Conservation (phyloP, 2,797 vertebrate species). For the Taeniopygia guttata region DNA sequence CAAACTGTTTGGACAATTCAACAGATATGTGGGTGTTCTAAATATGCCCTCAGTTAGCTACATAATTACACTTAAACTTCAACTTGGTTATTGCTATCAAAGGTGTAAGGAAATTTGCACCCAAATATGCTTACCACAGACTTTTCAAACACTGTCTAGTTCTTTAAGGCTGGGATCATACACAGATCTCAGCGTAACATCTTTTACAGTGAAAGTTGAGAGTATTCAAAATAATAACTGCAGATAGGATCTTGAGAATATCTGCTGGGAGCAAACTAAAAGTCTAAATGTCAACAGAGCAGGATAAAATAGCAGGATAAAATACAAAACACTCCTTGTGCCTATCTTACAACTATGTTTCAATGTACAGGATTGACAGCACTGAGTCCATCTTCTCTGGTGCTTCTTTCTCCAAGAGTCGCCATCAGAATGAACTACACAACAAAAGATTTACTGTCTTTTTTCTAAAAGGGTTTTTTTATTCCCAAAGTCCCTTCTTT, state of each 20-base stretch:
- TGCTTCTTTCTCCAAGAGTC: not conserved
- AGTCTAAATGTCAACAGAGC: not conserved
- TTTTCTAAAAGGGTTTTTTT: not conserved
- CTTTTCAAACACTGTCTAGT: not conserved
- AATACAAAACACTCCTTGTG: not conserved
- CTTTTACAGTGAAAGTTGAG: not conserved
- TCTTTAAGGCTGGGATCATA: not conserved
- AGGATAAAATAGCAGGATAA: not conserved
- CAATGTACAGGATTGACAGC: not conserved
- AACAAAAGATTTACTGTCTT: not conserved
- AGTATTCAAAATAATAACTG: not conserved
- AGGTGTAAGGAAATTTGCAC: not conserved
- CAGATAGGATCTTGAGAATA: not conserved
- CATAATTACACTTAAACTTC: not conserved
- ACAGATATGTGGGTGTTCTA: not conserved
- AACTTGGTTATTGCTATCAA: not conserved
- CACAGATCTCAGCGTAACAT: rapidly evolving
- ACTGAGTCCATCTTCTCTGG: not conserved
- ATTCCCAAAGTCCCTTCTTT: not conserved
- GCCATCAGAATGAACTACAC: not conserved
- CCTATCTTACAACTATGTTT: not conserved
- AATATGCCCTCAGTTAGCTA: not conserved
- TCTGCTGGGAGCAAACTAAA: not conserved
- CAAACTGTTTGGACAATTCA: not conserved
- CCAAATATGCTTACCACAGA: not conserved